Conservation (phyloP, 2,888 invertebrate genomes). For the Pelosia muscerda region DNA sequence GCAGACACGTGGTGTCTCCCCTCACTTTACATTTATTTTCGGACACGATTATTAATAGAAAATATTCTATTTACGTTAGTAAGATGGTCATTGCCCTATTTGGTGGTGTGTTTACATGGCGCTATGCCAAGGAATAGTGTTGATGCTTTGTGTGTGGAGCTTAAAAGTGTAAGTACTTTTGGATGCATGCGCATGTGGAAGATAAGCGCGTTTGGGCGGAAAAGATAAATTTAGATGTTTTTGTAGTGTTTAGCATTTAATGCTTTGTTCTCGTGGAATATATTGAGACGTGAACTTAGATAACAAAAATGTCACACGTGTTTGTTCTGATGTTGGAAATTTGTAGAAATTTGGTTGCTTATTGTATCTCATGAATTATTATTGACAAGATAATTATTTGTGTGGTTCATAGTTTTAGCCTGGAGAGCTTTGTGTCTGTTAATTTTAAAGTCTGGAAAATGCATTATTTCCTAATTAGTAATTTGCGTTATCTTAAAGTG, state of each 20-base stretch:
- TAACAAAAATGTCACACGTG: neutral
- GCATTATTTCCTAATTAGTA: too few species aligned
- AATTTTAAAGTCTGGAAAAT: too few species aligned
- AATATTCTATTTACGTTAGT: conserved; percentile 77
- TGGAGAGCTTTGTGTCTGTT: too few species aligned
- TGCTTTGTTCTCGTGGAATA: neutral
- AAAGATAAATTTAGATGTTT: conserved; percentile 30
- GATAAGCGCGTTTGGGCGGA: conserved; percentile 30
- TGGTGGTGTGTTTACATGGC: conserved; percentile 84
- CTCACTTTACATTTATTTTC: conserved; percentile 75
- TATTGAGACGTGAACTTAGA: neutral
- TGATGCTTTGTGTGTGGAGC: conserved; percentile 54
- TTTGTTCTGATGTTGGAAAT: neutral
- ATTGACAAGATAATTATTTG: too few species aligned
- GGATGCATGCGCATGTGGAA: conserved; percentile 38
- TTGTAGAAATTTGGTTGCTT: neutral
- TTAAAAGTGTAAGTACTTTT: conserved; percentile 37
- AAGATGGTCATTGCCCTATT: conserved; percentile 84
- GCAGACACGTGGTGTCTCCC: conserved; percentile 75
- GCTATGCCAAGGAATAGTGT: conserved; percentile 65
- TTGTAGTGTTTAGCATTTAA: conserved; percentile 17
- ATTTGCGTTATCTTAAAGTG: too few species aligned
- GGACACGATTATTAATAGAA: conserved; percentile 76
- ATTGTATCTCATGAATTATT: neutral
- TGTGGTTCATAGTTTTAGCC: too few species aligned